Base-by-base conservation (phyloP, 2,113 vertebrate genomes). In the Monopterus albus region DNA sequence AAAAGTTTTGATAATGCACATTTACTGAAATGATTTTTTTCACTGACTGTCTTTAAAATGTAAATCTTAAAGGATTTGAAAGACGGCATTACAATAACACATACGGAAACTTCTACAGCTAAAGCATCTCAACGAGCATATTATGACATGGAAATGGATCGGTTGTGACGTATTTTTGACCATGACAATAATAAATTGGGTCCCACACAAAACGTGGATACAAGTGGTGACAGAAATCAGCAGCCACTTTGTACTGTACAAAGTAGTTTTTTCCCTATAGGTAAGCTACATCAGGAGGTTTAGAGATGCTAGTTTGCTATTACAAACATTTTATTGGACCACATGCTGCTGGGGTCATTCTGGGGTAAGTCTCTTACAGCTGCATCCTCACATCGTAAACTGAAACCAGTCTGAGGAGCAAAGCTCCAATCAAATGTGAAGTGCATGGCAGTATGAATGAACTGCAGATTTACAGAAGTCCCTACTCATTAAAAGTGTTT, bases 361-460 rank as follows among this genome's bases (percentile, higher is more conserved):
- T 53, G 23, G 47, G 49, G 21, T 5, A 69, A 56, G 29, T 21
- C 38, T 60, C 40, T 59, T 29, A 20, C 40, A 51, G 52, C 42
- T 42, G 43, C 63, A 67, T 52, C 40, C 52, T 75, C 38, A 69
- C 25, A 60, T 0, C 28, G 31, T 68, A 50, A 76, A 61, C 39
- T 65, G 6, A 68, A 71, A 53, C 56, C 49, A 76, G 31, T 36
- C 26, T 51, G 63, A 4, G 39, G 33, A 67, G 38, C 45, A 58
- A 68, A 55, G 20, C 35, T 53, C 45, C 52, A 59, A 47, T 33
- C 58, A 65, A 52, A 85, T 65, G 38, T 75, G 20, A 78, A 40
- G 31, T 78, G 61, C 7, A 45, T 66, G 70, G 56, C 57, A 57
- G 82, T 38, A 18, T 2, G 6, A 82, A 82, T 69, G 50, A 70